Conservation (phyloP, 2,113 vertebrate species). For the Rhizomys pruinosus region DNA sequence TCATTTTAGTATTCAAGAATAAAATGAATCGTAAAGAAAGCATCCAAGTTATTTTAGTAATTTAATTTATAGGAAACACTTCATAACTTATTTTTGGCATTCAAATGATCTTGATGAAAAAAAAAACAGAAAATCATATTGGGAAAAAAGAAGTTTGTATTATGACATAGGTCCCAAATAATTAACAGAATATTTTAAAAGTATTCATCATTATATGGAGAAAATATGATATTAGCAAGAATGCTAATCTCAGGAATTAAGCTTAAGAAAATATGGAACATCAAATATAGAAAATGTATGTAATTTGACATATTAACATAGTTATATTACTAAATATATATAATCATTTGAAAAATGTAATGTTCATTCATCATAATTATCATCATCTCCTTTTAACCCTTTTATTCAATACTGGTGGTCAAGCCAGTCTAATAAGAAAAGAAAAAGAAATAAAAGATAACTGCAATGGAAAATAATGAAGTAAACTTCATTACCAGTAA, state of each 20-base stretch:
- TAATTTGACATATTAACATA: neutral
- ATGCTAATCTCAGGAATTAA: neutral
- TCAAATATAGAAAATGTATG: neutral
- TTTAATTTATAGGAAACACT: slow-evolving; percentile 6
- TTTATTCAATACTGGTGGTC: neutral
- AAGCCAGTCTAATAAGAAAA: neutral
- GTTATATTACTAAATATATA: neutral
- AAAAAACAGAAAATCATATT: neutral
- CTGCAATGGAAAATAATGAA: neutral
- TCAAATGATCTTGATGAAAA: neutral
- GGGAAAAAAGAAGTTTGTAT: neutral
- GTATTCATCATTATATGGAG: neutral
- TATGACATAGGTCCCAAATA: neutral
- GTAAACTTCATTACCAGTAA: neutral
- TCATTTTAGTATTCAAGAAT: neutral
- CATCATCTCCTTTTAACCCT: neutral
- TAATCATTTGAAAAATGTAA: neutral
- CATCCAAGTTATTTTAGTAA: neutral
- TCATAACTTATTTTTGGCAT: neutral
- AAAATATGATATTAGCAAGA: neutral
- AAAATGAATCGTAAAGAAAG: neutral
- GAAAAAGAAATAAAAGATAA: neutral
- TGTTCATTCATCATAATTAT: neutral
- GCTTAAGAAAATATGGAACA: neutral
- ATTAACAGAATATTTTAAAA: neutral